Evolutionary conservation across 2,888 invertebrate genomes (phyloP), one percentile per base, ranked within the genome.

Genomic region (Argyresthia goedartella): DNA sequence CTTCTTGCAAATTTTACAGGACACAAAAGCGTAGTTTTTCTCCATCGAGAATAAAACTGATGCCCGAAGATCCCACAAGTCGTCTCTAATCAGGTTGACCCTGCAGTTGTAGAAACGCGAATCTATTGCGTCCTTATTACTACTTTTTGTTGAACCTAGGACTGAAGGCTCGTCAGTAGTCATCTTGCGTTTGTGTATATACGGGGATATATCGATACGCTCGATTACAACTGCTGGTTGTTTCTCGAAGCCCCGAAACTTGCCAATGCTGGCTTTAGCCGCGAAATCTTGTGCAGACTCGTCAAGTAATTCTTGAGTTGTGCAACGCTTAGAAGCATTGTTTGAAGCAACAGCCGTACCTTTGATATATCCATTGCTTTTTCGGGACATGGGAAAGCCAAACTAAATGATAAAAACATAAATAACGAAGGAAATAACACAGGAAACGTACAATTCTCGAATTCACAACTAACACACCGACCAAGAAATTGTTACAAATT

Each of bases 1-100:
- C 58, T 82, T 84, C 2, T 68, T 63, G 57, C 84, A 84, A 39
- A 81, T 76, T 50, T 76, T 77, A 56, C 82, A 84, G 52, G 67
- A 71, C 0, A 72, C 49, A 9, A 53, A 45, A 1, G 48, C 7
- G 25, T 16, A 46, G n/a, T 16, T 46, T 7, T 42, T 41, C 8
- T 9, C 13, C 42, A 8, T 53, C 54, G 53, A n/a, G 41, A 55
- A n/a, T 33, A 46, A 56, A 1, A 61, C 46, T 9, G 60, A 54
- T 33, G 60, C 52, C 50, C 64, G 67, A 1, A 78, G 57, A 50
- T 62, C 60, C 10, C 56, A 52, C 33, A 84, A 60, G 55, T 82
- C 70, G 25, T 73, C 62, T 15, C 66, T 67, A 0, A 60, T 52
- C 0, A 85, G 13, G 7, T 54, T 62, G 0, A 85, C 76, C 0